Evolutionary conservation across 2,888 invertebrate genomes (phyloP), one percentile per base, ranked within the genome.

Genomic region (Agrochola macilenta): DNA sequence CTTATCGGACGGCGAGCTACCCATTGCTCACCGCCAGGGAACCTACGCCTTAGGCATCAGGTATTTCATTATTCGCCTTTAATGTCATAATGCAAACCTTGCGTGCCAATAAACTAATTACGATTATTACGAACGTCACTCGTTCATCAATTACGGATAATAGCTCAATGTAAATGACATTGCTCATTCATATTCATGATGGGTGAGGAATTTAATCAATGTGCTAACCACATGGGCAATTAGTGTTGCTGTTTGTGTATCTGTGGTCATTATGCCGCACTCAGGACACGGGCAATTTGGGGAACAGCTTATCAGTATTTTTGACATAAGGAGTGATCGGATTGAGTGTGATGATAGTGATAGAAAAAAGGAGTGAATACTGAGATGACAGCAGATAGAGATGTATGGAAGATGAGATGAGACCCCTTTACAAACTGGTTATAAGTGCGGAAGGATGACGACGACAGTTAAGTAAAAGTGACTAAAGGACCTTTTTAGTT

Each of bases 141-240:
- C 80, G 80, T 69, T 79, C 78, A 87, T 84, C 89, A 91, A 91
- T 91, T 90, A 91, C 69, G 70, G 61, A 82, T 74, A 91, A 91
- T 91, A 89, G 75, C 83, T 81, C 78, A 89, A 91, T 89, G 89
- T 88, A 89, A 92, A 93, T 92, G 91, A 91, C 82, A 88, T 81
- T 81, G 87, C 90, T 91, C 92, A 93, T 95, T 91, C 92, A 94
- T 92, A 93, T 92, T 91, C 90, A 92, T 90, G 89, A 83, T 88
- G 89, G 79, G 76, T 74, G 86, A 87, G 90, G 92, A 92, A 94
- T 94, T 91, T 90, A 90, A 93, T 93, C 92, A 93, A 91, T 91
- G 91, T 85, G 79, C 68, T 85, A 88, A 89, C 90, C 88, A 89
- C 83, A 83, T 82, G 76, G 85, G 79, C 90, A 91, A 91, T 92